phyloP scores from a whole-genome alignment of 2,888 invertebrate species.

The Eledone cirrhosa region DNA sequence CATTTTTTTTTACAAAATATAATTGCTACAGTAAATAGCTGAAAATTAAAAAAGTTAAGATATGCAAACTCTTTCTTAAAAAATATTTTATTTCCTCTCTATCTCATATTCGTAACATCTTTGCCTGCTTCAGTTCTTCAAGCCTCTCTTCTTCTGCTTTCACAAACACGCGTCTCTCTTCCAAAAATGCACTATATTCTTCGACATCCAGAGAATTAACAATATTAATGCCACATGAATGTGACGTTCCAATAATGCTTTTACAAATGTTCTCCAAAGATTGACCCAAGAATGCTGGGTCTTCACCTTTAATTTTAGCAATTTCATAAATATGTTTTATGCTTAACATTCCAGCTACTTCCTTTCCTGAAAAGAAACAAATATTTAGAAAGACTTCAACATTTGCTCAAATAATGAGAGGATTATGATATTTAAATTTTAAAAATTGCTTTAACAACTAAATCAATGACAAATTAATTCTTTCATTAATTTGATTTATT shows the following conservation, averaged over 20 bases:
- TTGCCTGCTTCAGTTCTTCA: conserved; percentile 86
- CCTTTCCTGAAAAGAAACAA: conserved; percentile 71
- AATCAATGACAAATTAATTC: too few relatives aligned
- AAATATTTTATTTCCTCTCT: too few relatives aligned
- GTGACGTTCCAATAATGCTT: conserved; percentile 80
- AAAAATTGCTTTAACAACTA: too few relatives aligned
- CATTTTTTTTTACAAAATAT: too few relatives aligned
- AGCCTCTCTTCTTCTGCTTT: conserved; percentile 80
- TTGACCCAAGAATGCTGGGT: conserved; percentile 71
- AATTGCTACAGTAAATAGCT: too few relatives aligned
- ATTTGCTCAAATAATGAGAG: background rate
- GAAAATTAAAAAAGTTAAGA: too few relatives aligned
- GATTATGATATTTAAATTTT: too few relatives aligned
- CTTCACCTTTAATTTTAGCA: conserved; percentile 91
- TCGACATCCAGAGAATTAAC: conserved; percentile 79
- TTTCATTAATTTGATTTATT: too few relatives aligned
- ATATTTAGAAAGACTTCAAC: background rate
- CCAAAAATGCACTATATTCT: conserved; percentile 82
- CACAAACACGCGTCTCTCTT: conserved; percentile 77
- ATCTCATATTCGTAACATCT: conserved; percentile 77
- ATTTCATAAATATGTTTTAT: conserved; percentile 97
- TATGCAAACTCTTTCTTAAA: too few relatives aligned
- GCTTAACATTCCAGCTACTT: conserved; percentile 87
- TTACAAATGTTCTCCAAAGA: conserved; percentile 74
- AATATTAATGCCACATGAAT: conserved; percentile 84